These are phyloP conservation scores for Gracilinanus agilis DNA, from an alignment of 2,113 vertebrate genomes.

Conservation along the genomic window DNA sequence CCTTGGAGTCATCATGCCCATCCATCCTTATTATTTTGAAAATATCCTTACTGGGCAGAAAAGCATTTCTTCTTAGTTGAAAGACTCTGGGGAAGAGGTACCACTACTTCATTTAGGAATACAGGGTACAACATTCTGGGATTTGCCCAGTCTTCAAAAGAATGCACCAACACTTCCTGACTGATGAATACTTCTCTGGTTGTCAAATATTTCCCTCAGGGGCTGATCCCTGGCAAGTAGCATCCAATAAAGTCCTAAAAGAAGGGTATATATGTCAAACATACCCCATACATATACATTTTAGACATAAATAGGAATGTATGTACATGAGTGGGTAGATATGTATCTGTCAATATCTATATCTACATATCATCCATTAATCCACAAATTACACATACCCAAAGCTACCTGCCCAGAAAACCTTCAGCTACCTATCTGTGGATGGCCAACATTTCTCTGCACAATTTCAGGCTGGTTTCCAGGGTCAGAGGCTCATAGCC, in stretches of 20 bases:
- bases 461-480: not conserved
- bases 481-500: not conserved
- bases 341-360: not conserved
- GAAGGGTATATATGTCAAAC: not conserved
- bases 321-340: not conserved
- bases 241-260: not conserved
- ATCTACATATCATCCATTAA: not conserved
- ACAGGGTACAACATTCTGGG: conserved; percentile 12
- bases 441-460: not conserved
- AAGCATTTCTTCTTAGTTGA: not conserved
- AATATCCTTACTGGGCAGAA: not conserved
- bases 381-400: not conserved
- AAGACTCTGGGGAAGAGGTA: not conserved
- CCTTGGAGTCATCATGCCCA: not conserved
- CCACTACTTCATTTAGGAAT: not conserved
- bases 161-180: not conserved
- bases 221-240: not conserved
- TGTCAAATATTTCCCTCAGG: conserved; percentile 32
- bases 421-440: not conserved
- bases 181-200: conserved; percentile 7
- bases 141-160: not conserved
- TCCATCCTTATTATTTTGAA: not conserved
- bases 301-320: not conserved
- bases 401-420: not conserved
- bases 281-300: not conserved